phyloP scores from a whole-genome alignment of 1,140 invertebrate species.

The Nasonia vitripennis region DNA sequence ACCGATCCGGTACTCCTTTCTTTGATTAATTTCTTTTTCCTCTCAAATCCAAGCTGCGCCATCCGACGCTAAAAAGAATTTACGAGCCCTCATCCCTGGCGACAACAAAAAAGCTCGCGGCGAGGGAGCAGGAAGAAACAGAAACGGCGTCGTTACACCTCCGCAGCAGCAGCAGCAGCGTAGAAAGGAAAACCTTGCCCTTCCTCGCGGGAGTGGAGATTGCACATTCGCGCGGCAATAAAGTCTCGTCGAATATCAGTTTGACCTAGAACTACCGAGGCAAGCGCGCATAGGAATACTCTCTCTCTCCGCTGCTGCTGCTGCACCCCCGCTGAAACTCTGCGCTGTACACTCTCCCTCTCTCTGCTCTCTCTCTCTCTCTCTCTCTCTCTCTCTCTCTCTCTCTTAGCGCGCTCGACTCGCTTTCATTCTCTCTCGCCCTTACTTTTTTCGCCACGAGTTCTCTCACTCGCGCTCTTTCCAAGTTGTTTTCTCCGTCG shows the following conservation, averaged over 20 bases:
- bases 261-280: conserved; percentile 59
- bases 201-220: conserved; percentile 50
- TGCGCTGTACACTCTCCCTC: not conserved
- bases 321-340: conserved; percentile 36
- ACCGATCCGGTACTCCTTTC: too few relatives aligned
- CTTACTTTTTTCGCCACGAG: conserved; percentile 32
- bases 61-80: not conserved
- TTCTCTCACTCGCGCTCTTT: conserved; percentile 6
- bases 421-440: conserved; percentile 51
- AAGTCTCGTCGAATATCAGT: conserved; percentile 62
- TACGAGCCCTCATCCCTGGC: not conserved
- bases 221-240: conserved; percentile 54
- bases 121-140: not conserved
- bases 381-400: conserved; percentile 5
- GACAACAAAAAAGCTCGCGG: not conserved
- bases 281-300: conserved; percentile 51
- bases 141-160: not conserved
- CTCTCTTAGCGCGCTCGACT: conserved; percentile 20
- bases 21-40: too few relatives aligned
- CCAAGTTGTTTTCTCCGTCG: conserved; percentile 20
- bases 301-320: not conserved
- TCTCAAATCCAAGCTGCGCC: not conserved
- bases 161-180: not conserved
- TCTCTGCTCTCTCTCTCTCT: conserved; percentile 4
- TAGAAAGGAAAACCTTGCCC: conserved; percentile 56